A percentile compares a stretch with the other conserved stretches of the same genome.
These are phyloP conservation scores for Hemiscyllium ocellatum DNA, from an alignment of 2,113 vertebrate species.

Conservation along the genomic window DNA sequence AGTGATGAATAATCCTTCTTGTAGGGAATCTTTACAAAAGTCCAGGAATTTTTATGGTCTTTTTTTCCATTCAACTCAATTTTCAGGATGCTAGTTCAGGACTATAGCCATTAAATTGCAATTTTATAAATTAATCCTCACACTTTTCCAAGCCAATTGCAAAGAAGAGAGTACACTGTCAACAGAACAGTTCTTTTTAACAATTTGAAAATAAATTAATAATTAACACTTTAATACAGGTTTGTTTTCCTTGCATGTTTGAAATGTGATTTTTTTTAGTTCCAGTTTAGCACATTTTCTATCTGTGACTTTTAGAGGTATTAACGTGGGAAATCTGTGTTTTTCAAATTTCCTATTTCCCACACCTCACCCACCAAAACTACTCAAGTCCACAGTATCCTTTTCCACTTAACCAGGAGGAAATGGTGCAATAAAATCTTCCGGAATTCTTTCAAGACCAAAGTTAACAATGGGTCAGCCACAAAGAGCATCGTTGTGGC, in stretches of 20 bases:
- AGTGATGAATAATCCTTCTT: not conserved
- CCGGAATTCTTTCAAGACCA: slow-evolving; percentile 10
- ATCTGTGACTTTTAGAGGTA: slow-evolving; percentile 21
- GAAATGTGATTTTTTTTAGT: not conserved
- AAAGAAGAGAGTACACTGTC: not conserved
- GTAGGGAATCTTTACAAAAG: not conserved
- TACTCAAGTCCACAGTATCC: not conserved
- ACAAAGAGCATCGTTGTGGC: not conserved
- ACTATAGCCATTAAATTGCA: not conserved
- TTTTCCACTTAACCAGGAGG: slow-evolving; percentile 28
- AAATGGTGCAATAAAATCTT: slow-evolving; percentile 31
- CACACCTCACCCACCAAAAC: slow-evolving; percentile 31
- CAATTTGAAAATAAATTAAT: not conserved
- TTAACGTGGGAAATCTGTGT: slow-evolving; percentile 10
- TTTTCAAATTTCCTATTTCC: not conserved
- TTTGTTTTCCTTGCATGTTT: not conserved
- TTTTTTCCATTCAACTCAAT: not conserved
- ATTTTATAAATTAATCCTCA: too few relatives aligned
- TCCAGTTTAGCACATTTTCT: too few relatives aligned
- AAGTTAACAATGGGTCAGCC: not conserved
- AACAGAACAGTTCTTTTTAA: not conserved
- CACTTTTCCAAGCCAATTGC: not conserved
- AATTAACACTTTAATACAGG: not conserved
- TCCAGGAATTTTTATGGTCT: not conserved
- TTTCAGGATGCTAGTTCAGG: not conserved